These are phyloP conservation scores for Galago senegalensis DNA, from an alignment of 2,797 vertebrate species.

Conservation along the genomic window DNA sequence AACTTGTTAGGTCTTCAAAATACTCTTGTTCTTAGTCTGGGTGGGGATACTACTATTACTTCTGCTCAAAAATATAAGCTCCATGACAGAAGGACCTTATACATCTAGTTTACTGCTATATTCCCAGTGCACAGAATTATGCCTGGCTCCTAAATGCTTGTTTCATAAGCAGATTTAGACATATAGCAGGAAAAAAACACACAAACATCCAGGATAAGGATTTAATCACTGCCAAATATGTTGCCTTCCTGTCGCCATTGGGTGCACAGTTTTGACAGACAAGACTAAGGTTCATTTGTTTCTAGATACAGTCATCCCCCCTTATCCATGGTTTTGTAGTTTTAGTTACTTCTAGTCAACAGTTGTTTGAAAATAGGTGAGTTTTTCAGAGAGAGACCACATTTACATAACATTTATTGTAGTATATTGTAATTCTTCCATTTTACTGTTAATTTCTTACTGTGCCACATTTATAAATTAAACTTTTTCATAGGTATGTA, in stretches of 20 bases:
- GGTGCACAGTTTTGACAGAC: not conserved
- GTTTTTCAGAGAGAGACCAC: not conserved
- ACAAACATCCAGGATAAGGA: not conserved
- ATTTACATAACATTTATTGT: not conserved
- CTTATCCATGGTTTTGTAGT: not conserved
- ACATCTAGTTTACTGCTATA: not conserved
- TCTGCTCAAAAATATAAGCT: not conserved
- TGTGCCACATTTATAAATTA: not conserved
- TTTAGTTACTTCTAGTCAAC: not conserved
- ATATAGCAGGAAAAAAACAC: not conserved
- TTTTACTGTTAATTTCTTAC: not conserved
- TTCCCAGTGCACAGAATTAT: not conserved
- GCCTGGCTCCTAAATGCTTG: not conserved
- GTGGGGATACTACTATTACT: not conserved
- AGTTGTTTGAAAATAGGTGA: not conserved
- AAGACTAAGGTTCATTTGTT: not conserved
- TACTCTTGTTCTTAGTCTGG: not conserved
- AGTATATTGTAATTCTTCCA: not conserved
- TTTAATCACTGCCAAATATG: not conserved
- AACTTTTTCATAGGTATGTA: not conserved
- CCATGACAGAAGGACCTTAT: not conserved
- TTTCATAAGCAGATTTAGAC: conserved; percentile 28
- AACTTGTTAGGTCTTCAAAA: not conserved
- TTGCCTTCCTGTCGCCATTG: not conserved
- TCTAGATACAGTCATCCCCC: not conserved